Evolutionary conservation across 1,140 invertebrate genomes (phyloP), one percentile per base, ranked within the genome.

Genomic region (Archegozetes longisetosus): DNA sequence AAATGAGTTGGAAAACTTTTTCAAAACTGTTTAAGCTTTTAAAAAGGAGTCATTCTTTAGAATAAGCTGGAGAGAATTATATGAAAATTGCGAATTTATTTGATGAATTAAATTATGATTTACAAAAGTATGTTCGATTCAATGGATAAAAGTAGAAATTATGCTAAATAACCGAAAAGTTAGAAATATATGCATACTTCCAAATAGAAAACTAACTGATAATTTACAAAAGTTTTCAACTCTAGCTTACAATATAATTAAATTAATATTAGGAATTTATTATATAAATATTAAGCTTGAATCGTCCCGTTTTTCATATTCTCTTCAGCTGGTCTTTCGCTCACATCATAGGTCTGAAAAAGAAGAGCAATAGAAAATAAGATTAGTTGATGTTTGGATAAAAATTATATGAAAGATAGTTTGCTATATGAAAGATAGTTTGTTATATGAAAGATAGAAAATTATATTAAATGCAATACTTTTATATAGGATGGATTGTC

Each of bases 401-500:
- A 13, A 48, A 2, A 12, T 26, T 46, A 14, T n/a, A n/a, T n/a
- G n/a, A n/a, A n/a, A n/a, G n/a, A n/a, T n/a, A n/a, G n/a, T n/a
- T n/a, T n/a, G n/a, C n/a, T 48, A 52, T 17, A 29, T n/a, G 24
- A 46, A 12, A 48, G 22, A 23, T 29, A 32, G 4, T 28, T 12
- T n/a, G 4, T 48, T 12, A 22, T 49, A 25, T 1, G 1, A 2
- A 32, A 6, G 4, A 46, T 1, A 46, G 6, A 55, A 1, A 58
- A 47, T 23, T 3, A 6, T 2, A 57, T 60, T 53, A 28, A 51
- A 40, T 40, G n/a, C n/a, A n/a, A n/a, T n/a, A 64, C 84, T 74
- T 90, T 84, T 81, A 91, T 92, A 77, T 90, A 92, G 67, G 86
- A 88, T 57, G 88, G 88, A 77, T 91, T 92, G 71, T 92, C 88